These are phyloP conservation scores for Theonella swinhoei DNA, from an alignment of 37 sponge, comb jelly and placozoan species.

Conservation along the genomic window DNA sequence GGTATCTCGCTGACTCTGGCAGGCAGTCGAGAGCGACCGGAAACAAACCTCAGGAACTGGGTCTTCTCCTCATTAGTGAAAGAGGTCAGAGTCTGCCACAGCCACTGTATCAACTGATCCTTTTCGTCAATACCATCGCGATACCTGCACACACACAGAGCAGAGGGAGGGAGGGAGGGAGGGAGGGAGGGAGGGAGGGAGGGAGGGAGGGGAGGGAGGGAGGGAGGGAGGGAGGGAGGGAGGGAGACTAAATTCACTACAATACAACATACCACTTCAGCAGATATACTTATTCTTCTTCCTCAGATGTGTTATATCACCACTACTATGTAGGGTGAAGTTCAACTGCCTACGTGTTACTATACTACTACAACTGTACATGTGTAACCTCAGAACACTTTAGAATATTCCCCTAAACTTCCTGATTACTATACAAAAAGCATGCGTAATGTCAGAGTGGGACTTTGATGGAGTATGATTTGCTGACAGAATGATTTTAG, in stretches of 20 bases:
- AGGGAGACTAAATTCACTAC: background rate
- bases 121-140: constrained; percentile 52
- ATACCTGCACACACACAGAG: constrained; percentile 31
- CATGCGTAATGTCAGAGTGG: no score
- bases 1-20: constrained; percentile 77
- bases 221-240: background rate
- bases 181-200: constrained; percentile 23
- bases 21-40: constrained; percentile 88
- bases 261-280: no score
- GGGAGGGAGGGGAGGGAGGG: background rate
- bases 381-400: no score
- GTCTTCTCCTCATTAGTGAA: constrained; percentile 80
- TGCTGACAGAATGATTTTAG: no score
- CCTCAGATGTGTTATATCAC: no score
- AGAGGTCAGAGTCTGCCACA: constrained; percentile 85
- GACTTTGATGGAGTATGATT: no score
- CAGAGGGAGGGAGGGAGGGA: constrained; percentile 11
- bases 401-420: no score
- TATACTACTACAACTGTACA: no score
- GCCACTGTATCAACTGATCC: constrained; percentile 74
- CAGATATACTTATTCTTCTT: no score
- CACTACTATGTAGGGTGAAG: no score
- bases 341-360: no score
- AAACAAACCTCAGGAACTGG: constrained; percentile 83
- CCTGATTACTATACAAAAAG: no score